Conservation (phyloP, 2,113 vertebrate genomes). For the Hydrolagus affinis region DNA sequence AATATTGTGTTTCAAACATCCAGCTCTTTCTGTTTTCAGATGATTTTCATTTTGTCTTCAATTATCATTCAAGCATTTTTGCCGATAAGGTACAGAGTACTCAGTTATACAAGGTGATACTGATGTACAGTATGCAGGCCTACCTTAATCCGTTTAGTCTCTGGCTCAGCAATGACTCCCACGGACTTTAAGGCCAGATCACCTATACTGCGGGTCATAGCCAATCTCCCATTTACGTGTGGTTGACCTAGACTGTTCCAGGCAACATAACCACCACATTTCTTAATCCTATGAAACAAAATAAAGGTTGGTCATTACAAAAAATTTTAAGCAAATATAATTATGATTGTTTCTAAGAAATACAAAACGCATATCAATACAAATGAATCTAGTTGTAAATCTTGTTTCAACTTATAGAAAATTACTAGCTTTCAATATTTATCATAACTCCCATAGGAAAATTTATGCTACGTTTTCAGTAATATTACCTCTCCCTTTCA, state of each 20-base stretch:
- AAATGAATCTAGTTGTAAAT: background rate
- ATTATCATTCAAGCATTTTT: background rate
- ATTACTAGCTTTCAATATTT: background rate
- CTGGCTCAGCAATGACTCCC: slow-evolving; percentile 88
- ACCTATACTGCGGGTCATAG: slow-evolving; percentile 94
- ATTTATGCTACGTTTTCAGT: background rate
- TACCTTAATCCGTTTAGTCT: slow-evolving; percentile 78
- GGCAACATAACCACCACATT: slow-evolving; percentile 79
- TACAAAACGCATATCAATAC: background rate
- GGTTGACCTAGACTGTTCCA: slow-evolving; percentile 96
- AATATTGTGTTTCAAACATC: background rate
- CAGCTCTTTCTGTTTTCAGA: too few relatives aligned
- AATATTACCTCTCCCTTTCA: slow-evolving; percentile 83
- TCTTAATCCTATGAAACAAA: slow-evolving; percentile 66
- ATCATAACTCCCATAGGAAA: background rate
- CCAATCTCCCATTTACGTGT: slow-evolving; percentile 87
- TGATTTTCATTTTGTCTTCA: background rate
- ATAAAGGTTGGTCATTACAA: background rate
- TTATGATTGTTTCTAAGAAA: background rate
- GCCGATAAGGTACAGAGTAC: background rate
- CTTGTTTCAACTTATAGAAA: background rate
- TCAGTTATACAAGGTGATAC: background rate
- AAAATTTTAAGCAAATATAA: background rate
- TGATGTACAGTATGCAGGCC: slow-evolving; percentile 34
- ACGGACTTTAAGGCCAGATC: slow-evolving; percentile 84